Conservation (phyloP, 2,797 vertebrate species). For the Clamator glandarius region DNA sequence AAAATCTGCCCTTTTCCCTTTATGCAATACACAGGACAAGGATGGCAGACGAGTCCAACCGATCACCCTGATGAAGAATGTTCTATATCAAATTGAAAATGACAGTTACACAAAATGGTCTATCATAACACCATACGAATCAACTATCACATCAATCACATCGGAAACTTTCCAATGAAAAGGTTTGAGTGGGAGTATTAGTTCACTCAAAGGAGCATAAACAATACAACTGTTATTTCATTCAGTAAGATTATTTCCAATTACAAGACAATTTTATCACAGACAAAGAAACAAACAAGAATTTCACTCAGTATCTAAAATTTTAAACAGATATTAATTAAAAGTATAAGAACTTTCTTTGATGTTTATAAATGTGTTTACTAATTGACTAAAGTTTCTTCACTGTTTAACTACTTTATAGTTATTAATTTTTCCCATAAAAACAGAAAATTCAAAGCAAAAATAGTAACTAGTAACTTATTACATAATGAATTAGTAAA, state of each 20-base stretch:
- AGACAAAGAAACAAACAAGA: constrained; percentile 7
- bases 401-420: background rate
- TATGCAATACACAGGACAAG: background rate
- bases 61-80: background rate
- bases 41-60: background rate
- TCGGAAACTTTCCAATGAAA: background rate
- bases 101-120: constrained; percentile 9
- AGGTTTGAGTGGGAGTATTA: background rate
- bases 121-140: background rate
- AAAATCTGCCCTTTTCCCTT: background rate
- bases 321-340: background rate
- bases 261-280: background rate
- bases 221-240: background rate
- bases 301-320: constrained; percentile 1
- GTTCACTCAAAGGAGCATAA: background rate
- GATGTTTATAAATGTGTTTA: background rate
- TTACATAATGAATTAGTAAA: background rate
- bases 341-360: background rate
- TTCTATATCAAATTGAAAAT: background rate
- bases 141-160: background rate
- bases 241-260: background rate
- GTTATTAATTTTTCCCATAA: background rate
- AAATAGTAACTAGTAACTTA: background rate
- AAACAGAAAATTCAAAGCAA: background rate
- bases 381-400: background rate